phyloP scores from a whole-genome alignment of 2,797 vertebrate species.

The Mormyrops attenuatus region DNA sequence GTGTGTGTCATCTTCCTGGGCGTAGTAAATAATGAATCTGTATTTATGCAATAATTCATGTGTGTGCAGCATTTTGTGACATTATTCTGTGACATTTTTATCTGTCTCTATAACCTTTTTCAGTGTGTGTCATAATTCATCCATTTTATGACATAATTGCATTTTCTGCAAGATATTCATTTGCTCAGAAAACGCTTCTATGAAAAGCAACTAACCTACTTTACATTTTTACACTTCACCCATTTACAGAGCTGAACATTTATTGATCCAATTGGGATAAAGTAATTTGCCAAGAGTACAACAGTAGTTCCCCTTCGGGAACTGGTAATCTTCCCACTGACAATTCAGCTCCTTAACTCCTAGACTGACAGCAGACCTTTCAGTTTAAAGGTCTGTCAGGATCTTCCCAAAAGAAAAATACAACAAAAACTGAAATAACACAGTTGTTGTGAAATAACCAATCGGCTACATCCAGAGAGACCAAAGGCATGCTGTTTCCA shows the following conservation, averaged over 20 bases:
- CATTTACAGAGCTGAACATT: background rate
- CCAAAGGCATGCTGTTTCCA: background rate
- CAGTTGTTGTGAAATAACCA: conserved; percentile 1
- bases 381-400: background rate
- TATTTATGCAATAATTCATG: background rate
- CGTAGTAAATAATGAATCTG: background rate
- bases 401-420: background rate
- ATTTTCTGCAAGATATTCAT: background rate
- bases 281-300: background rate
- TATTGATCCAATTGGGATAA: background rate
- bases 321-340: background rate
- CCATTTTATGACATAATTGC: background rate
- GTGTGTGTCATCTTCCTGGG: background rate
- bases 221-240: conserved; percentile 12
- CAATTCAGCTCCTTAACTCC: background rate
- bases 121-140: background rate
- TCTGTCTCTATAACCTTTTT: background rate
- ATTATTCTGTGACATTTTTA: background rate
- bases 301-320: background rate
- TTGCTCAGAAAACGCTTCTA: background rate
- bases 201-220: conserved; percentile 3
- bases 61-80: background rate
- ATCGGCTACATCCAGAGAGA: background rate
- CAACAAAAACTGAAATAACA: background rate
- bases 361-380: background rate